Percentiles rank a stretch among this genome's conserved stretches.
Evolutionary conservation across 2,888 invertebrate species (phyloP).

Genomic region (Scaptomyza polygonia): DNA sequence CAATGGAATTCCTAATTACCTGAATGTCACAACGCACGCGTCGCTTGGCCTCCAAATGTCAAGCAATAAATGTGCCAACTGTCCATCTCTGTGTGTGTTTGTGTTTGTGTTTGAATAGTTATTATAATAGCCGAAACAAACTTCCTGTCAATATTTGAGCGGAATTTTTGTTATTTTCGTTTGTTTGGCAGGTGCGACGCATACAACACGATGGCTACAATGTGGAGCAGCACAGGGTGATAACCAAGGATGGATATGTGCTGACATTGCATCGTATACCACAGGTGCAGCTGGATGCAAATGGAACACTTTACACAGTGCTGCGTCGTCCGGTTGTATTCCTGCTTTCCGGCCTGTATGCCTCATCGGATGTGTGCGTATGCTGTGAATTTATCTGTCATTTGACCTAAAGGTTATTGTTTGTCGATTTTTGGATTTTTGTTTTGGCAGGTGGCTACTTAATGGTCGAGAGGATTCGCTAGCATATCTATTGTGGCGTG

Average conservation of each 20-base stretch:
- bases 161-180: background rate
- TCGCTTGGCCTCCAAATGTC: conserved; percentile 77
- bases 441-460: conserved; percentile 71
- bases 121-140: conserved; percentile 11
- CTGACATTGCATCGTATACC: conserved; percentile 82
- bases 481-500: conserved; percentile 82
- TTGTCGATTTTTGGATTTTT: background rate
- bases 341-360: conserved; percentile 82
- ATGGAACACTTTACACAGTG: conserved; percentile 54
- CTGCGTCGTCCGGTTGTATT: conserved; percentile 80
- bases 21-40: conserved; percentile 78
- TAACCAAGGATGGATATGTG: conserved; percentile 83
- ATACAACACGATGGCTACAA: conserved; percentile 82
- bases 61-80: conserved; percentile 69
- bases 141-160: conserved; percentile 46
- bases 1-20: conserved; percentile 66
- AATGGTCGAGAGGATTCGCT: conserved; percentile 82
- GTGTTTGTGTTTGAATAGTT: conserved; percentile 25
- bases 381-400: conserved; percentile 5
- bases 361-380: conserved; percentile 81
- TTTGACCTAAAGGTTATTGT: conserved; percentile 2
- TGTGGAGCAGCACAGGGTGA: conserved; percentile 87
- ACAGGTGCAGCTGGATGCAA: conserved; percentile 55
- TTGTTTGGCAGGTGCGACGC: conserved; percentile 79
- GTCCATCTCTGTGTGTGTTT: conserved; percentile 8